Evolutionary conservation across 1,140 invertebrate species (phyloP), one percentile per base, ranked within the genome.

Genomic region (Aphaenogaster rudis): DNA sequence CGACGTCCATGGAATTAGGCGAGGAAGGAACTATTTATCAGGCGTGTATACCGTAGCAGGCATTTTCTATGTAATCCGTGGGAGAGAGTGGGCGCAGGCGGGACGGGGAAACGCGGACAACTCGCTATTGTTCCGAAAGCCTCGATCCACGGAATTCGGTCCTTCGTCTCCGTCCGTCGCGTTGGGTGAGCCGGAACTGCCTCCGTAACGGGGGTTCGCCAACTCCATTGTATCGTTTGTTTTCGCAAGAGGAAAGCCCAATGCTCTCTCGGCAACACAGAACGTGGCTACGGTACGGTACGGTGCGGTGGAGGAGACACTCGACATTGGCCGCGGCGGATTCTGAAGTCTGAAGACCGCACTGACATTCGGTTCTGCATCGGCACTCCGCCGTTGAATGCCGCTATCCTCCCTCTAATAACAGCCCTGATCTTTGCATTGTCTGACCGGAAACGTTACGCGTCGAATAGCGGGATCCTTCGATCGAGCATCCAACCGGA

Each of bases 1-100:
- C 45, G 76, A 50, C 86, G 67, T 76, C 50, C 72, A n/a, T 52
- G 64, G 78, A 85, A 90, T 92, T 91, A 90, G 79, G 81, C 85
- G 81, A 88, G 85, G 86, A 86, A 82, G 86, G 79, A 84, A 79
- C 82, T 92, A 89, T 92, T 92, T 92, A 91, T 92, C 86, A 92
- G 81, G 63, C 74, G 63, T 61, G 87, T 74, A 88, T 45, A 39
- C 45, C 52, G 54, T 50, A 66, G 50, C 77, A 78, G 86, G 61
- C 90, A 74, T 86, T 86, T 78, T 45, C 77, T 67, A 57, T 59
- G 66, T 92, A 92, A 92, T 91, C 87, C 89, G 64, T 81, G 69
- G 42, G 76, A 59, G 72, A 76, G 63, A 48, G 28, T 28, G 28
- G 57, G 50, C 45, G 77, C 17, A 5, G 45, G 36, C 9, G 36